Base-by-base conservation (phyloP, 2,888 invertebrate genomes). In the Danaus chrysippus region DNA sequence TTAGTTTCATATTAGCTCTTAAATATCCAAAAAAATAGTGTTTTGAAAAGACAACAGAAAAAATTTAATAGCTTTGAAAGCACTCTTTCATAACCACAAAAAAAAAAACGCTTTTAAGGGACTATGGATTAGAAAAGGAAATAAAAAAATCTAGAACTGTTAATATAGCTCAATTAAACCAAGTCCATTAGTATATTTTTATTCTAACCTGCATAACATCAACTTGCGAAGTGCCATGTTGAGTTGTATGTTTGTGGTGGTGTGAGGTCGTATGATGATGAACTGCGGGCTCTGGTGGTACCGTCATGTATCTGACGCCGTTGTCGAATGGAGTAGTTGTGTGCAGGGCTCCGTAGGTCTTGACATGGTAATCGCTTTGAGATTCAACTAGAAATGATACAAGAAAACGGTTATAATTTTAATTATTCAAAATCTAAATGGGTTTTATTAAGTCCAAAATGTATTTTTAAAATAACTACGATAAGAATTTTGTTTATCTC, bases 281-380 rank as follows among this genome's bases (percentile, higher is more conserved):
- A 60, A 82, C 73, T 0, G 87, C 79, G 0, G 86, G 77, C 61
- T 87, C 91, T 0, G 86, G 88, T 0, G 85, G 82, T 8, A 90
- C 82, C 44, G 91, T 88, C 77, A 92, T 84, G 78, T 88, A 84
- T 64, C 89, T 78, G 76, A 92, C 84, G 69, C 87, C 84, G 71
- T 82, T 82, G 79, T 90, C 86, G 69, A 82, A 76, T n/a, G 87
- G 78, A 9, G 91, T 80, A 54, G 91, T 84, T 49, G 91, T 84
- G 65, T 86, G 71, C 61, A 88, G 73, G 11, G 86, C 76, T 49
- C 87, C 81, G 83, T 92, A 80, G 73, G 92, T 80, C 87, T 92
- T 78, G 86, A 92, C 73, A 84, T 97, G 97, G 82, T 95, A 97
- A 85, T 97, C 96, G 81, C 96, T 96, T 86, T 97, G 97, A 12